phyloP scores from a whole-genome alignment of 2,888 invertebrate species.

The Luperina nickerlii region DNA sequence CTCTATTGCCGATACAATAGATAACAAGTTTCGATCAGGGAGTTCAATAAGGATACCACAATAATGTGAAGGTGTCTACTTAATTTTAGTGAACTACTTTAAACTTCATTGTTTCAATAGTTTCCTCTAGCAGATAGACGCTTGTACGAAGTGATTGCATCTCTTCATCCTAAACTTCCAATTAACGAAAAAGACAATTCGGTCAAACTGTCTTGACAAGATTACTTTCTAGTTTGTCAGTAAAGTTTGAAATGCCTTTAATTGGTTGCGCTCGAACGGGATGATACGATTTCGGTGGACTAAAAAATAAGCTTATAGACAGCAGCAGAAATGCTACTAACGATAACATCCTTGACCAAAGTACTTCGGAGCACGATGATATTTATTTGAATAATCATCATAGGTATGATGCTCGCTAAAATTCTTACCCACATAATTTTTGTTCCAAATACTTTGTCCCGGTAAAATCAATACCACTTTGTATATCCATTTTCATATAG shows the following conservation, averaged over 20 bases:
- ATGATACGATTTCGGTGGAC: constrained; percentile 14
- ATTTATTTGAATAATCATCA: neutral
- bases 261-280: constrained; percentile 28
- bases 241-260: constrained; percentile 45
- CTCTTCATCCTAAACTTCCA: constrained; percentile 23
- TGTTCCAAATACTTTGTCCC: neutral
- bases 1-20: constrained; percentile 66
- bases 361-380: neutral
- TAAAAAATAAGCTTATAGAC: constrained; percentile 6
- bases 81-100: constrained; percentile 63
- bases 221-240: constrained; percentile 38
- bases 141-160: constrained; percentile 24
- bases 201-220: constrained; percentile 14
- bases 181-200: constrained; percentile 28
- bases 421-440: neutral
- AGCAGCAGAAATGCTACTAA: constrained; percentile 1
- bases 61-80: constrained; percentile 59
- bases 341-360: neutral
- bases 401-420: neutral
- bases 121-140: constrained; percentile 1
- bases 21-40: constrained; percentile 63
- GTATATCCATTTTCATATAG: neutral
- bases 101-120: constrained; percentile 47
- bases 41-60: constrained; percentile 65
- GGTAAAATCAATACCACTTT: neutral